Percentiles rank a stretch among this genome's conserved stretches.
Conservation (phyloP, 1,140 invertebrate species). For the Nilaparvata lugens region DNA sequence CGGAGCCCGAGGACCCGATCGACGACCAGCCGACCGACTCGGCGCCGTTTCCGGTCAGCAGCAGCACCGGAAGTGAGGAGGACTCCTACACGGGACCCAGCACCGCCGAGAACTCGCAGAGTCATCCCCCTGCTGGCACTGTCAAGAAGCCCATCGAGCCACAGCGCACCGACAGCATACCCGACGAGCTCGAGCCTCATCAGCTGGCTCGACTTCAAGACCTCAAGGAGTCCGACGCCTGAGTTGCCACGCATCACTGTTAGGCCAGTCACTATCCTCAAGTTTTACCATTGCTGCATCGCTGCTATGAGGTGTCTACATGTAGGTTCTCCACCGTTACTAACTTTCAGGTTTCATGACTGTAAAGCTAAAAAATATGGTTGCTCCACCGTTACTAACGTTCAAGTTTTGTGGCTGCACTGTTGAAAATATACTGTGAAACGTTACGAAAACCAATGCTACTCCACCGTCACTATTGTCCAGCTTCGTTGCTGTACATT, state of each 20-base stretch:
- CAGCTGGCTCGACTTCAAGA: conserved; percentile 73
- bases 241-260: conserved; percentile 32
- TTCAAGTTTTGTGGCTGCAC: too few species aligned
- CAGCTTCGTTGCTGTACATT: too few species aligned
- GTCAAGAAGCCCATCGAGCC: conserved; percentile 13
- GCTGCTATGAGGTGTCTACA: too few species aligned
- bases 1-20: conserved; percentile 6
- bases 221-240: conserved; percentile 82
- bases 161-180: conserved; percentile 46
- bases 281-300: too few species aligned
- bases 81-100: conserved; percentile 48
- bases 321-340: too few species aligned
- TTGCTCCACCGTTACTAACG: too few species aligned
- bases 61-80: conserved; percentile 48
- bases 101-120: conserved; percentile 49
- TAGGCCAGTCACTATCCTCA: too few species aligned
- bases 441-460: too few species aligned
- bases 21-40: conserved; percentile 33
- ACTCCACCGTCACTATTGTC: too few species aligned
- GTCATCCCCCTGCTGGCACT: conserved; percentile 23
- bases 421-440: too few species aligned
- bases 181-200: conserved; percentile 74
- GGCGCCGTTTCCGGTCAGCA: conserved; percentile 45
- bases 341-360: too few species aligned
- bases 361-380: too few species aligned